Conservation (phyloP, 1,140 invertebrate genomes). For the Drosophila littoralis region DNA sequence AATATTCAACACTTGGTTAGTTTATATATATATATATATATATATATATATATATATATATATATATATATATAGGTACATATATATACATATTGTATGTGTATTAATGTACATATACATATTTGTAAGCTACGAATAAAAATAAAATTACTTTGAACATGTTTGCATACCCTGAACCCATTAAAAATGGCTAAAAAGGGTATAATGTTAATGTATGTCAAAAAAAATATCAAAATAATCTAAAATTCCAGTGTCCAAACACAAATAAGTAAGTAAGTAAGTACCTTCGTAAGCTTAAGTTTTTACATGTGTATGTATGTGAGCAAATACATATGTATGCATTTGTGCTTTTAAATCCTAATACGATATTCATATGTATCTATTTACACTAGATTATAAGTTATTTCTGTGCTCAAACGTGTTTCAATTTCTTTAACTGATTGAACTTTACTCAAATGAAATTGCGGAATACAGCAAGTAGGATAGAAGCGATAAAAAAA, state of each 20-base stretch:
- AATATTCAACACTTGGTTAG: constrained; percentile 14
- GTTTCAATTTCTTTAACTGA: constrained; percentile 81
- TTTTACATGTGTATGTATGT: no score
- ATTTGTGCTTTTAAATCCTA: constrained; percentile 30
- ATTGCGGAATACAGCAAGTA: constrained; percentile 68
- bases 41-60: no score
- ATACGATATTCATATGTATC: constrained; percentile 78
- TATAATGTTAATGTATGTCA: neutral
- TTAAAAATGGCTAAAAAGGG: no score
- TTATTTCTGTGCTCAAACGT: constrained; percentile 80
- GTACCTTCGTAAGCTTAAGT: constrained; percentile 25
- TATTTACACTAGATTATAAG: constrained; percentile 26
- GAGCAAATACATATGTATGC: neutral
- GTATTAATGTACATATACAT: constrained; percentile 1
- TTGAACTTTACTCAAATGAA: constrained; percentile 54
- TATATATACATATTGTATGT: no score
- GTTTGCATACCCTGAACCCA: no score
- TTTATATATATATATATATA: neutral
- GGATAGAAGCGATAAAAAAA: constrained; percentile 61
- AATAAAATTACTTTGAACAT: no score
- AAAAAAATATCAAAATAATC: neutral
- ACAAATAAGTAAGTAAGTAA: neutral
- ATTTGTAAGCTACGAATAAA: neutral
- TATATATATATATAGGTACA: neutral
- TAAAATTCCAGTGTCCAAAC: constrained; percentile 7